Evolutionary conservation across 2,113 vertebrate genomes (phyloP), one percentile per base, ranked within the genome.

Genomic region (Alaudala cheleensis): DNA sequence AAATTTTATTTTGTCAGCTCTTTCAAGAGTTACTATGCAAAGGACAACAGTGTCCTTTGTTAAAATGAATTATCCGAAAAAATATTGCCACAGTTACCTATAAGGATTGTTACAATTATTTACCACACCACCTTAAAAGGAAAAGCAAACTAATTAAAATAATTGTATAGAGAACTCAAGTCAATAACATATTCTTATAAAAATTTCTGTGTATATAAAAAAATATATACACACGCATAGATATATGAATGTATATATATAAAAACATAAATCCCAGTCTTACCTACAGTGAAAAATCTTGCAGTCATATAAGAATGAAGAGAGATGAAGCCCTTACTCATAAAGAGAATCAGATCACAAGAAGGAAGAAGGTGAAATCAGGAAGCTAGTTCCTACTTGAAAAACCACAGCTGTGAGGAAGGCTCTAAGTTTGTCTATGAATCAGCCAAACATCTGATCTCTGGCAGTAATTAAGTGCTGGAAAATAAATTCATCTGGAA

Each of bases 391-490:
- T 95, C 86, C 89, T 97, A 57, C 94, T 96, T 45, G 44, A 93
- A 95, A 96, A 95, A 71, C 40, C 73, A 65, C 23, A 11, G 61
- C 65, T 0, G 23, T 57, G 65, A 92, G 81, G 65, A 95, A 96
- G 81, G 57, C 57, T 91, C 34, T 29, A 79, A 90, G 69, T 84
- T 93, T 92, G 69, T 82, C 49, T 95, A 79, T 95, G 94, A 96
- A 96, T 96, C 95, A 96, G 94, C 92, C 91, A 97, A 91, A 91
- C 92, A 84, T 92, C 92, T 95, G 92, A 91, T 94, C 92, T 95
- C 84, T 81, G 40, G 23, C 44, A 45, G 76, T 93, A 93, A 95
- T 95, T 95, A 94, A 69, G 76, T 64, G 49, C 53, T 79, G 93
- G 86, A 91, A 97, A 96, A 94, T 88, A 94, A 92, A 92, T 61